Evolutionary conservation across 2,797 vertebrate species (phyloP).

Genomic region (Cirrhinus mrigala): DNA sequence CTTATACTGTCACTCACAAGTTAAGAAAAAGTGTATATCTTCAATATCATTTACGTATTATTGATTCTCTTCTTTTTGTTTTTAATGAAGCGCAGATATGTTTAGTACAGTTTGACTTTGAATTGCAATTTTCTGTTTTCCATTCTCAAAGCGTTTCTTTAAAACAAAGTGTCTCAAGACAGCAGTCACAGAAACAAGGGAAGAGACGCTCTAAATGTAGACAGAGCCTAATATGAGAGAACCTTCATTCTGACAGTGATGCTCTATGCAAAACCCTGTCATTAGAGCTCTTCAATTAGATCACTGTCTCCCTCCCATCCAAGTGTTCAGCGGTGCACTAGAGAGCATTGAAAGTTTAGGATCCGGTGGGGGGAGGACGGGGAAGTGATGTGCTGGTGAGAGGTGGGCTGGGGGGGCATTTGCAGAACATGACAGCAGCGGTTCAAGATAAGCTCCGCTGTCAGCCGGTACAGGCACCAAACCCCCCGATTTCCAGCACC

Average conservation of each 20-base stretch:
- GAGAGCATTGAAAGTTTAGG: slow-evolving; percentile 12
- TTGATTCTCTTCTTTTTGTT: not conserved
- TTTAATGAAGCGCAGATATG: not conserved
- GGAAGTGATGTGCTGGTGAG: slow-evolving; percentile 45
- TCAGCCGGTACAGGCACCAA: slow-evolving; percentile 61
- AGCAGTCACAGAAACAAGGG: slow-evolving; percentile 37
- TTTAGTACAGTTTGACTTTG: slow-evolving; percentile 19
- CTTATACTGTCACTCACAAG: not conserved
- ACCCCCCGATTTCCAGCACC: slow-evolving; percentile 51
- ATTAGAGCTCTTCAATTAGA: slow-evolving; percentile 58
- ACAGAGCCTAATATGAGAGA: slow-evolving; percentile 45
- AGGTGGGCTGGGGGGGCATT: slow-evolving; percentile 25
- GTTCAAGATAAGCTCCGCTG: slow-evolving; percentile 62
- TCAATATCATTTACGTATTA: not conserved
- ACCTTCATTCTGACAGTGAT: slow-evolving; percentile 53
- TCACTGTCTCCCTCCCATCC: slow-evolving; percentile 40
- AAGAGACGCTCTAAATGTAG: slow-evolving; percentile 28
- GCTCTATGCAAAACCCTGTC: slow-evolving; percentile 46
- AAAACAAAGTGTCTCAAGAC: slow-evolving; percentile 24
- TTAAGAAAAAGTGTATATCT: not conserved
- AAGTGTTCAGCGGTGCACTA: slow-evolving; percentile 17
- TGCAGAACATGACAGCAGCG: slow-evolving; percentile 62
- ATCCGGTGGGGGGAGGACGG: slow-evolving; percentile 31
- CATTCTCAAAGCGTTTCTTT: slow-evolving; percentile 22
- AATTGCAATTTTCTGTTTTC: slow-evolving; percentile 21